Base-by-base conservation (phyloP, 30 jellyfish, hydroid and myxozoan species). In the Sanderia malayensis region DNA sequence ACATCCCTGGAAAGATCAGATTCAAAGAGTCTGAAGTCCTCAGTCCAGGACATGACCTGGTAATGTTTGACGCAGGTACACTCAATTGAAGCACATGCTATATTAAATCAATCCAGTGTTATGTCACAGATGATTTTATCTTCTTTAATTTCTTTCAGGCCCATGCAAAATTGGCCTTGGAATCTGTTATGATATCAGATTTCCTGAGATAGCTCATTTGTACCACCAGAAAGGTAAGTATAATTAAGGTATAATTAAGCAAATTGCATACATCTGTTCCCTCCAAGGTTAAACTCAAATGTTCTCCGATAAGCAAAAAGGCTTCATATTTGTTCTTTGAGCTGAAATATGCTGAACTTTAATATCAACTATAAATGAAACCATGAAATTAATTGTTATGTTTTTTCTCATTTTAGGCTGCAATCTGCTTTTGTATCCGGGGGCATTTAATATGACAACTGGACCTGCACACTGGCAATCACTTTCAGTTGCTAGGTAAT, bases 391-490 rank as follows among this genome's bases (percentile, higher is more conserved):
- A n/a, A n/a, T n/a, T n/a, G n/a, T n/a, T n/a, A n/a, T n/a, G n/a
- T n/a, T 37, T 13, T 13, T 4, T 37, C 52, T 37, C 52, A 37
- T 37, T 37, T 37, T 30, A 83, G 98, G 98, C 4, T 90, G 98
- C 72, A 65, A 72, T 11, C 88, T 90, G 24, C 79, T 90, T 25
- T 15, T 90, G 17, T 90, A 76, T 49, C 98, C 98, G 28, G 95
- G 96, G 23, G 98, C 98, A 19, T 90, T 90, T 59, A 90, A 71
- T 69, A 90, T 77, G 92, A 90, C 98, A 6, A 90, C 98, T 15
- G 98, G 98, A 1, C 98, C 98, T 21, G 88, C 81, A 32, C 98
- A 90, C 62, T 90, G 95, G 95, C 86, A 84, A 47, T 67, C 86
- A 17, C 96, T 90, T 58, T 31, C 68, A 23, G 68, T 86, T 26